A percentile compares a stretch with the other conserved stretches of the same genome.
Evolutionary conservation across 2,113 vertebrate genomes (phyloP).

Genomic region (Cyphomyrus plagiostoma): DNA sequence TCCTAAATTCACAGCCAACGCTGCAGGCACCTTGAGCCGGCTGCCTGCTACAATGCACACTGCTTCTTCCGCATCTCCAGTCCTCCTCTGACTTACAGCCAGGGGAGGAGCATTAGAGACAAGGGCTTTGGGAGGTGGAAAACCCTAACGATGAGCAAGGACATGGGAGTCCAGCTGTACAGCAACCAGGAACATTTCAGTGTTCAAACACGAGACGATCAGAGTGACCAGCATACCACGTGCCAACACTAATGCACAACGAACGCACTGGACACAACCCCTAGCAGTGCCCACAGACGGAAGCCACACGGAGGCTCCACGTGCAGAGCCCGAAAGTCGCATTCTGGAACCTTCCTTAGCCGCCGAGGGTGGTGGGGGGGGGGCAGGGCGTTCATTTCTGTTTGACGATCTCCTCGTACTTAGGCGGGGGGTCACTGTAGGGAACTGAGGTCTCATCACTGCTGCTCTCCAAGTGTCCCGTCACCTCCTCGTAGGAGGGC

Average conservation of each 20-base stretch:
- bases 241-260: constrained; percentile 1
- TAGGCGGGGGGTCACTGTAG: constrained; percentile 76
- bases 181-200: neutral
- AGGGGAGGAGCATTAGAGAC: neutral
- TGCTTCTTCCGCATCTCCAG: neutral
- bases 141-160: neutral
- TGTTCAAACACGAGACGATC: neutral
- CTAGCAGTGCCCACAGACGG: neutral
- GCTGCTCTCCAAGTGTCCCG: constrained; percentile 71
- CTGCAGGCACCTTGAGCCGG: neutral
- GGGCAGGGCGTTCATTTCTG: constrained; percentile 39
- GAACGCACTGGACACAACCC: neutral
- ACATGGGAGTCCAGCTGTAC: neutral
- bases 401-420: constrained; percentile 80
- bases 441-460: constrained; percentile 66
- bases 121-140: neutral
- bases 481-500: constrained; percentile 83
- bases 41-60: neutral
- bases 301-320: neutral
- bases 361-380: neutral
- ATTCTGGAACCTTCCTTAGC: neutral
- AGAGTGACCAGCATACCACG: neutral
- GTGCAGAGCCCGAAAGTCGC: neutral
- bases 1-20: neutral
- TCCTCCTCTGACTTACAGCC: neutral